A percentile compares a stretch with the other conserved stretches of the same genome.
These are phyloP conservation scores for Acropora tenuis DNA, from an alignment of 64 coral and sea anemone species.

Conservation along the genomic window DNA sequence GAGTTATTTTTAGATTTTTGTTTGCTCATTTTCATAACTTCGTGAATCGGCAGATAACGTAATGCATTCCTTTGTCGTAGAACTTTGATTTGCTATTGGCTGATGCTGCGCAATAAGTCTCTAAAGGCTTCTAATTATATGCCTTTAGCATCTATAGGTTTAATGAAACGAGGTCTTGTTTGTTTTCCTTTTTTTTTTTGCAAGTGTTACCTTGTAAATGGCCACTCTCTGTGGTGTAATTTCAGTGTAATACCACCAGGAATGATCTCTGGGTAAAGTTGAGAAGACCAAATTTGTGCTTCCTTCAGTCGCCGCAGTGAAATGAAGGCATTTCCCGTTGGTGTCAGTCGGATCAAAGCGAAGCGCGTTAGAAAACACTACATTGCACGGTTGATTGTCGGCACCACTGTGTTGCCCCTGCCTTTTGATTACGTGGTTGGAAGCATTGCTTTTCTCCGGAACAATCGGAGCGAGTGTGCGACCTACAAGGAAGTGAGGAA, in stretches of 20 bases:
- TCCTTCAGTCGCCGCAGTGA: slow-evolving; percentile 52
- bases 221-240: slow-evolving; percentile 9
- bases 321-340: slow-evolving; percentile 67
- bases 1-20: too few relatives aligned
- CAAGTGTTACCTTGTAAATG: slow-evolving; percentile 45
- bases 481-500: background rate
- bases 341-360: slow-evolving; percentile 49
- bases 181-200: too few relatives aligned
- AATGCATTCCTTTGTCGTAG: too few relatives aligned
- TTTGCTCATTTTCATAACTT: too few relatives aligned
- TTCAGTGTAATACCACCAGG: slow-evolving; percentile 45
- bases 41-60: too few relatives aligned
- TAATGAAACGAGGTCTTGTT: too few relatives aligned
- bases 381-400: slow-evolving; percentile 7
- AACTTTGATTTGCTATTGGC: too few relatives aligned
- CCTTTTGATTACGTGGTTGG: background rate
- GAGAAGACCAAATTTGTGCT: slow-evolving; percentile 43
- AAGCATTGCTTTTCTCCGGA: background rate
- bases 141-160: too few relatives aligned
- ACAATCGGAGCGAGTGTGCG: background rate
- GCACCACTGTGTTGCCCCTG: background rate
- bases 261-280: slow-evolving; percentile 34
- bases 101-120: too few relatives aligned
- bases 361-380: slow-evolving; percentile 55
- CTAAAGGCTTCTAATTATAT: too few relatives aligned